phyloP scores from a whole-genome alignment of 1,140 invertebrate species.

The Oncopeltus fasciatus region DNA sequence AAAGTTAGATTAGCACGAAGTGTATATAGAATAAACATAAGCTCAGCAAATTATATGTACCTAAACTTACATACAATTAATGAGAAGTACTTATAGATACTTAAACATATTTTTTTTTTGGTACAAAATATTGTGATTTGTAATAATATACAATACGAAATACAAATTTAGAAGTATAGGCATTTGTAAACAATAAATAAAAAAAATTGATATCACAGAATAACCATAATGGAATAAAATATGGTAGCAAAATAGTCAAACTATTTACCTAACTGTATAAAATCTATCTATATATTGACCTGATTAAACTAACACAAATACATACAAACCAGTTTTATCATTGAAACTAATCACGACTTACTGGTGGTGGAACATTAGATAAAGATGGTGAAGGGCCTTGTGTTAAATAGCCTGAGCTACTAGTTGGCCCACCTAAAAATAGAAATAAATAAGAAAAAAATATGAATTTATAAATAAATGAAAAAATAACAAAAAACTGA shows the following conservation, averaged over 20 bases:
- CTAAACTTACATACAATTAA: too few relatives aligned
- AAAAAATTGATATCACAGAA: not conserved
- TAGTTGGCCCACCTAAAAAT: not conserved
- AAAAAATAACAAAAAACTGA: not conserved
- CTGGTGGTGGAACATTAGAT: slow-evolving; percentile 4
- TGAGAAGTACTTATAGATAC: too few relatives aligned
- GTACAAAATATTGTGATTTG: too few relatives aligned
- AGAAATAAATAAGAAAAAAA: not conserved
- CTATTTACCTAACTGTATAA: not conserved
- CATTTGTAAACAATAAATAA: too few relatives aligned
- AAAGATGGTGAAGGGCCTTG: not conserved
- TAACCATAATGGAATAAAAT: not conserved
- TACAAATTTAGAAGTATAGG: too few relatives aligned
- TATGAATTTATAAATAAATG: not conserved
- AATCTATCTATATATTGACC: not conserved
- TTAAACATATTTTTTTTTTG: too few relatives aligned
- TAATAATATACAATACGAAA: too few relatives aligned
- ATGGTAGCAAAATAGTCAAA: not conserved
- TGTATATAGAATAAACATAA: too few relatives aligned
- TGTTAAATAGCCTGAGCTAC: slow-evolving; percentile 1
- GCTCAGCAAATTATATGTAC: too few relatives aligned
- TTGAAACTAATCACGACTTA: not conserved
- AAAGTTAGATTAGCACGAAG: too few relatives aligned
- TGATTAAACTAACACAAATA: not conserved
- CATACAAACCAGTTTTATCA: not conserved